Conservation (phyloP, 2,888 invertebrate genomes). For the Agonopterix arenella region DNA sequence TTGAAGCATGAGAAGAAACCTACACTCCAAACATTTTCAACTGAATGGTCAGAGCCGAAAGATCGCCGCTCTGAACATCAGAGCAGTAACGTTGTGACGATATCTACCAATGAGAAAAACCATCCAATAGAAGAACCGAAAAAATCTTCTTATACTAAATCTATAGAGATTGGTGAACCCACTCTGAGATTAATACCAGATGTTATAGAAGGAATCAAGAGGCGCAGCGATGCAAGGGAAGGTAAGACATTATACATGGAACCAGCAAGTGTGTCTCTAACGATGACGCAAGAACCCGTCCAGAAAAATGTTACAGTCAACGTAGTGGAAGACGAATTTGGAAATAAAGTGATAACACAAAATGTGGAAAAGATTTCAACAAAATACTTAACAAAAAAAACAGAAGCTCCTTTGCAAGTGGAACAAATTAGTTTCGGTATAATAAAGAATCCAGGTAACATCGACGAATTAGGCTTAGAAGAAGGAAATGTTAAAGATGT, state of each 20-base stretch:
- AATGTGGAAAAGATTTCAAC: conserved; percentile 65
- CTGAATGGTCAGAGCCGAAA: conserved; percentile 56
- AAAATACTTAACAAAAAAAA: conserved; percentile 54
- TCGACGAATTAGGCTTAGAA: conserved; percentile 55
- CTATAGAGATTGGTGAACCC: conserved; percentile 67
- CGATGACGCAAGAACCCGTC: conserved; percentile 67
- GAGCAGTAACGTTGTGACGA: conserved; percentile 61
- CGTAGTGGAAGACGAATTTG: conserved; percentile 67
- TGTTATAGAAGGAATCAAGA: conserved; percentile 61
- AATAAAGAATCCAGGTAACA: conserved; percentile 50
- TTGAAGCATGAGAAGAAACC: conserved; percentile 51
- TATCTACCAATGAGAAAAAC: conserved; percentile 51
- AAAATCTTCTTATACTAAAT: conserved; percentile 63
- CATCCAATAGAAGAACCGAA: conserved; percentile 44
- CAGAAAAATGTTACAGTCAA: conserved; percentile 72
- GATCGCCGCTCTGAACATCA: conserved; percentile 19
- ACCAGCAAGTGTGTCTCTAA: conserved; percentile 59
- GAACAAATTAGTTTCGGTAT: conserved; percentile 69
- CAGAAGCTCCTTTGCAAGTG: conserved; percentile 64
- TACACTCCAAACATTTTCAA: conserved; percentile 36
- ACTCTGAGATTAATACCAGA: conserved; percentile 56
- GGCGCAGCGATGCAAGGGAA: conserved; percentile 49
- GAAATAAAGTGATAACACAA: conserved; percentile 69
- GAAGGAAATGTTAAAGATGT: conserved; percentile 63
- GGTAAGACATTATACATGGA: conserved; percentile 64